A percentile compares a stretch with the other conserved stretches of the same genome.
Conservation (phyloP, 2,888 invertebrate genomes). For the Polydrusus tereticollis region DNA sequence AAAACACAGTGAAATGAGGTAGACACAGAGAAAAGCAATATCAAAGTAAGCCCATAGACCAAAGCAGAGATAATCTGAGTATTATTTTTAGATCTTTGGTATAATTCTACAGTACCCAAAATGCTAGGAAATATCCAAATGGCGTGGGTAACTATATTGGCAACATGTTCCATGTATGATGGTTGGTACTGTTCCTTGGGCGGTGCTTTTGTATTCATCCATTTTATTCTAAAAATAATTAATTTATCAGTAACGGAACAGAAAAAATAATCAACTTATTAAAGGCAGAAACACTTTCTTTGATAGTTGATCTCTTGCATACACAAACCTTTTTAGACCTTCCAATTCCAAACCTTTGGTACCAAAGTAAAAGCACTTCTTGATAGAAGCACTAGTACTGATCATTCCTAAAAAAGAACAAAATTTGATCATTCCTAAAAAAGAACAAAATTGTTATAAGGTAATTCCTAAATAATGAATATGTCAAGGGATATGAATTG, state of each 20-base stretch:
- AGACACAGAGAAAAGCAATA: constrained; percentile 88
- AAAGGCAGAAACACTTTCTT: too few relatives aligned
- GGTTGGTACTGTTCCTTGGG: constrained; percentile 87
- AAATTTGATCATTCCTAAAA: constrained; percentile 1
- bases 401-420: constrained; percentile 37
- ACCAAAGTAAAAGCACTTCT: constrained; percentile 30
- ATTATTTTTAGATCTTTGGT: constrained; percentile 79
- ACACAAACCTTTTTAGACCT: constrained; percentile 32
- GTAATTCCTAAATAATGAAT: too few relatives aligned
- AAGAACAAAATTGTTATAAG: too few relatives aligned
- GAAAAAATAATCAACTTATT: too few relatives aligned
- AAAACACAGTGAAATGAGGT: constrained; percentile 92
- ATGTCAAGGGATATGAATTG: too few relatives aligned
- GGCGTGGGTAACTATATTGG: constrained; percentile 93
- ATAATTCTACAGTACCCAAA: constrained; percentile 80
- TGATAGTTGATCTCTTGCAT: too few relatives aligned
- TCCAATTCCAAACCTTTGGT: constrained; percentile 24
- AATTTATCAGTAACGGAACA: background rate
- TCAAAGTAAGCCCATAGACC: constrained; percentile 88
- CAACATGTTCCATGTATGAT: constrained; percentile 89
- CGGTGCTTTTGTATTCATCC: constrained; percentile 84
- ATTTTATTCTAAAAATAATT: constrained; percentile 67
- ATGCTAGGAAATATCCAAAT: constrained; percentile 90
- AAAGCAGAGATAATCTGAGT: constrained; percentile 85
- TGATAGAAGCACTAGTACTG: constrained; percentile 32